phyloP scores from a whole-genome alignment of 2,113 vertebrate species.

The Tapirus terrestris region DNA sequence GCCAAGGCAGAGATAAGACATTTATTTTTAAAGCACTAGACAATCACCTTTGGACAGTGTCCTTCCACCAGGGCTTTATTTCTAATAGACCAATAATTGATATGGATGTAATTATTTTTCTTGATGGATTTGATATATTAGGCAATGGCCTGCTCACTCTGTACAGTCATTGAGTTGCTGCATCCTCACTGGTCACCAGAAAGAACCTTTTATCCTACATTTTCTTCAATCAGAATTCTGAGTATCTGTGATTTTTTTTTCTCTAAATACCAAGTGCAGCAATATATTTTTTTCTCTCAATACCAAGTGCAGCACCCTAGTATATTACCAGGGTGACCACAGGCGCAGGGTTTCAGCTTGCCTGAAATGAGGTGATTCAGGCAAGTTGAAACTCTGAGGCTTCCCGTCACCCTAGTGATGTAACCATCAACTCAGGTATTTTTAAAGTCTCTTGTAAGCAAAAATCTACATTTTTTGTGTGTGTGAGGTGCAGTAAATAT shows the following conservation, averaged over 20 bases:
- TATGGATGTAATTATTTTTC: conserved; percentile 84
- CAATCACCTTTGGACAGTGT: conserved; percentile 75
- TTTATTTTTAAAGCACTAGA: conserved; percentile 76
- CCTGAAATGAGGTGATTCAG: not conserved
- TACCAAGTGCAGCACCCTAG: not conserved
- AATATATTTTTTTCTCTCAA: not conserved
- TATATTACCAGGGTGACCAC: not conserved
- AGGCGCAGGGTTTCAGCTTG: conserved; percentile 21
- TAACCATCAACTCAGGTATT: not conserved
- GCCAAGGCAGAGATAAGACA: conserved; percentile 76
- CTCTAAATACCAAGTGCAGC: not conserved
- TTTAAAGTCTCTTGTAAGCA: not conserved
- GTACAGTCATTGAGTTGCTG: not conserved
- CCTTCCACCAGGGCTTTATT: conserved; percentile 77
- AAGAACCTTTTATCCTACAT: conserved; percentile 64
- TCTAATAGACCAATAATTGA: conserved; percentile 78
- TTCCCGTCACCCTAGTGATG: not conserved
- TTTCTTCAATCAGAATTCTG: conserved; percentile 57
- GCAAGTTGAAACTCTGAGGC: conserved; percentile 21
- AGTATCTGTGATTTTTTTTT: conserved; percentile 17
- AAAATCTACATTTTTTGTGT: not conserved
- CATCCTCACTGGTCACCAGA: conserved; percentile 55
- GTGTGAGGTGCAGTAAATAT: not conserved
- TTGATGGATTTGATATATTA: conserved; percentile 64
- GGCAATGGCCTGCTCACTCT: conserved; percentile 65